phyloP scores from a whole-genome alignment of 1,140 invertebrate species.

The Tenebrio molitor region DNA sequence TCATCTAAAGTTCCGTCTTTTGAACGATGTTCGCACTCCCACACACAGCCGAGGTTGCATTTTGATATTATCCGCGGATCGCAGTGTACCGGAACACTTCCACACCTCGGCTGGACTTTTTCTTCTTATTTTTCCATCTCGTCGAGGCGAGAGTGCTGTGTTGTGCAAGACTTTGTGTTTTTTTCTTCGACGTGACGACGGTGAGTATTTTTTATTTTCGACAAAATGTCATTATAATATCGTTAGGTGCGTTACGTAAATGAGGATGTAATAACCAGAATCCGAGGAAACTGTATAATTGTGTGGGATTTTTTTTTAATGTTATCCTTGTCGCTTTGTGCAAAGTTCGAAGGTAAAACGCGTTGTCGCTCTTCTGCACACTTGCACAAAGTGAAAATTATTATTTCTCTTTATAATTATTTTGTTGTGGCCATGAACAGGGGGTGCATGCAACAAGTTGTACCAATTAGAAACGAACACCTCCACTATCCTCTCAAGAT shows the following conservation, averaged over 20 bases:
- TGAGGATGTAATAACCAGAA: not conserved
- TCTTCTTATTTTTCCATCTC: slow-evolving; percentile 1
- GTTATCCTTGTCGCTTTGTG: too few species aligned
- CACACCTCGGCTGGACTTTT: not conserved
- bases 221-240: not conserved
- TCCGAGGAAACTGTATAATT: not conserved
- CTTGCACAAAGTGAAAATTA: too few species aligned
- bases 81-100: slow-evolving; percentile 29
- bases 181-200: not conserved
- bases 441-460: too few species aligned
- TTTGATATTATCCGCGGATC: slow-evolving; percentile 33
- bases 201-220: slow-evolving; percentile 11
- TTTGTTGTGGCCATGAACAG: too few species aligned
- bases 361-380: too few species aligned
- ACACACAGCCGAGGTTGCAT: slow-evolving; percentile 42
- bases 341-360: too few species aligned
- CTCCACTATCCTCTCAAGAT: too few species aligned
- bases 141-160: not conserved
- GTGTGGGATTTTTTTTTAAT: not conserved
- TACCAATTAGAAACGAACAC: too few species aligned
- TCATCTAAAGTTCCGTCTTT: slow-evolving; percentile 45
- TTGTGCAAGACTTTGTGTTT: not conserved
- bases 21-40: slow-evolving; percentile 44
- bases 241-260: slow-evolving; percentile 1
- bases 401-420: too few species aligned